phyloP scores from a whole-genome alignment of 2,113 vertebrate genomes.

The Melanotaenia duboulayi region DNA sequence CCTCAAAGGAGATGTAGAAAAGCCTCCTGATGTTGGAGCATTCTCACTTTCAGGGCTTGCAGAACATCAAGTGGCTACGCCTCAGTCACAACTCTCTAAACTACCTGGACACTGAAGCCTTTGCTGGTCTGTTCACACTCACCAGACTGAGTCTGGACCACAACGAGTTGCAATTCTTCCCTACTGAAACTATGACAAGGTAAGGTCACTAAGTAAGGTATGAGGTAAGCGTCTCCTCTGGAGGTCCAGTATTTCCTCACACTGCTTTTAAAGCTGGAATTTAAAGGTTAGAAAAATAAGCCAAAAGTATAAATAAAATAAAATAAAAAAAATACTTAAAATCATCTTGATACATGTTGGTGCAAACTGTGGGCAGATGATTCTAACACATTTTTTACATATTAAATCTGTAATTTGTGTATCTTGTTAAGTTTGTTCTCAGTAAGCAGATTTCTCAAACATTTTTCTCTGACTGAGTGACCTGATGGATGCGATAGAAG shows the following conservation, averaged over 20 bases:
- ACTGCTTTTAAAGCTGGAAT: neutral
- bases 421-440: too few relatives aligned
- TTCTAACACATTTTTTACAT: too few relatives aligned
- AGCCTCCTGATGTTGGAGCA: rapidly evolving
- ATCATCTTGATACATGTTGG: too few relatives aligned
- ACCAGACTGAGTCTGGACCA: slow-evolving; percentile 91
- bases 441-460: too few relatives aligned
- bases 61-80: slow-evolving; percentile 88
- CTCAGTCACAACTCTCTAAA: slow-evolving; percentile 93
- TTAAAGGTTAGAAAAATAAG: too few relatives aligned
- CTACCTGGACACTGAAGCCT: slow-evolving; percentile 89
- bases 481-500: too few relatives aligned
- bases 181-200: slow-evolving; percentile 88
- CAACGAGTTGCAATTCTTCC: slow-evolving; percentile 93
- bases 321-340: too few relatives aligned
- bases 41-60: slow-evolving; percentile 86
- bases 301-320: too few relatives aligned
- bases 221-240: neutral
- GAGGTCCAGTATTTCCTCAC: neutral
- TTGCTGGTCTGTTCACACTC: slow-evolving; percentile 88
- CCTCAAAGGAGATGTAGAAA: neutral
- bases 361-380: too few relatives aligned
- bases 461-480: too few relatives aligned
- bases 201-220: slow-evolving; percentile 20
- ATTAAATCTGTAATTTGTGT: too few relatives aligned